Conservation (phyloP, 2,797 vertebrate genomes). For the Tokudaia tokunoshimensis region DNA sequence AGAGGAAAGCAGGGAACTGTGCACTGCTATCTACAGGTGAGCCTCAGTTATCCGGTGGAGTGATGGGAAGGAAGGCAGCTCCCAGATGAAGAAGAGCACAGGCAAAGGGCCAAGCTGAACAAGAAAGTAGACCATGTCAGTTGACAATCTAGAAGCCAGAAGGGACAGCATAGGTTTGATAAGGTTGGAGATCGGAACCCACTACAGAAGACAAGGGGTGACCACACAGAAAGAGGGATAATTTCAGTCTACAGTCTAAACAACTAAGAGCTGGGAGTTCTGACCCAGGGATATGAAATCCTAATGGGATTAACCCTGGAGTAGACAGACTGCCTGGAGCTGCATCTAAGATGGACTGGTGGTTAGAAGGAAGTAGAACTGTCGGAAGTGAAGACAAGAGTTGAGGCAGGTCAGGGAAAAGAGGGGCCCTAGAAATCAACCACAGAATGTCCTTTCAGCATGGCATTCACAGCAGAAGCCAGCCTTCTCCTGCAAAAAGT, state of each 20-base stretch:
- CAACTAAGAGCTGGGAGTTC: not conserved
- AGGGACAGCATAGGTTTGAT: not conserved
- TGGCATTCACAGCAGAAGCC: not conserved
- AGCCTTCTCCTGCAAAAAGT: not conserved
- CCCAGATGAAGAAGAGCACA: not conserved
- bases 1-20: too few relatives aligned
- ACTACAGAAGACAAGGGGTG: not conserved
- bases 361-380: not conserved
- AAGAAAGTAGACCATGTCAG: not conserved
- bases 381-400: not conserved
- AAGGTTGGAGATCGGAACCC: not conserved
- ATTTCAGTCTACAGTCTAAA: not conserved
- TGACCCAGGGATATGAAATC: not conserved
- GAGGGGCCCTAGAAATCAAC: too few relatives aligned
- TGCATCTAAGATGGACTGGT: not conserved
- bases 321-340: not conserved
- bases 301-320: not conserved
- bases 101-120: not conserved
- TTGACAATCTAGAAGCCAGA: not conserved
- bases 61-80: not conserved
- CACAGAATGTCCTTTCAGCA: not conserved
- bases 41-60: fast-evolving
- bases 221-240: not conserved
- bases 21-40: not conserved
- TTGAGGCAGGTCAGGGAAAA: not conserved